Conservation (phyloP, 2,797 vertebrate genomes). For the Xyrichtys novacula region DNA sequence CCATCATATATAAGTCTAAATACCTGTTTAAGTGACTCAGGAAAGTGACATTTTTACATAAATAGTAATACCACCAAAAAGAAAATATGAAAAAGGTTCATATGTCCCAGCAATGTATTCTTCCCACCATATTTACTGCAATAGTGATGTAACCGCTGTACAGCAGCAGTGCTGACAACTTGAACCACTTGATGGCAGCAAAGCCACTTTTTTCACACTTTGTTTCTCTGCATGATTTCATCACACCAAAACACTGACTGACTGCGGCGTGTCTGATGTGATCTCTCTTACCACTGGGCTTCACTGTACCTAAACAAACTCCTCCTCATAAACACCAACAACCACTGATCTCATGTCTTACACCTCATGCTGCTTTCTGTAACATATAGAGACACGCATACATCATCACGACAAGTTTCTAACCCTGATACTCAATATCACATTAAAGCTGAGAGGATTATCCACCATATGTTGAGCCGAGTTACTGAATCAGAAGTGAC, state of each 20-base stretch:
- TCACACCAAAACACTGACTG: not conserved
- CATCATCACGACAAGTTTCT: slow-evolving; percentile 23
- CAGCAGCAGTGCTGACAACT: not conserved
- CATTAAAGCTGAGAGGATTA: slow-evolving; percentile 40
- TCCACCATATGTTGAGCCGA: slow-evolving; percentile 24
- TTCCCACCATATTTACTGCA: not conserved
- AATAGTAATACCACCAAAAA: no score
- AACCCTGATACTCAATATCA: slow-evolving; percentile 16
- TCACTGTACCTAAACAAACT: slow-evolving; percentile 18
- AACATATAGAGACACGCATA: slow-evolving; percentile 19
- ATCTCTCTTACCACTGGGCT: slow-evolving; percentile 25
- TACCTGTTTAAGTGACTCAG: no score
- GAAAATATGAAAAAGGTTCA: no score
- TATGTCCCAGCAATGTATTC: not conserved
- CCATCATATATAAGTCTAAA: no score
- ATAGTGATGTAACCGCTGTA: not conserved
- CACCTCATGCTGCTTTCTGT: slow-evolving; percentile 18
- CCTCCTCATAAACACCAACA: slow-evolving; percentile 20
- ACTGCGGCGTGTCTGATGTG: no score
- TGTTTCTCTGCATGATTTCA: no score
- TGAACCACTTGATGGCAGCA: slow-evolving; percentile 56
- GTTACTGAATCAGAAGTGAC: slow-evolving; percentile 52
- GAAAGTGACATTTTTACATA: no score
- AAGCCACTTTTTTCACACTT: slow-evolving; percentile 2
- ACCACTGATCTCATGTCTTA: slow-evolving; percentile 18